Percentiles rank a stretch among this genome's conserved stretches.
These are phyloP conservation scores for Idaea dimidiata DNA, from an alignment of 2,888 invertebrate genomes.

Conservation along the genomic window DNA sequence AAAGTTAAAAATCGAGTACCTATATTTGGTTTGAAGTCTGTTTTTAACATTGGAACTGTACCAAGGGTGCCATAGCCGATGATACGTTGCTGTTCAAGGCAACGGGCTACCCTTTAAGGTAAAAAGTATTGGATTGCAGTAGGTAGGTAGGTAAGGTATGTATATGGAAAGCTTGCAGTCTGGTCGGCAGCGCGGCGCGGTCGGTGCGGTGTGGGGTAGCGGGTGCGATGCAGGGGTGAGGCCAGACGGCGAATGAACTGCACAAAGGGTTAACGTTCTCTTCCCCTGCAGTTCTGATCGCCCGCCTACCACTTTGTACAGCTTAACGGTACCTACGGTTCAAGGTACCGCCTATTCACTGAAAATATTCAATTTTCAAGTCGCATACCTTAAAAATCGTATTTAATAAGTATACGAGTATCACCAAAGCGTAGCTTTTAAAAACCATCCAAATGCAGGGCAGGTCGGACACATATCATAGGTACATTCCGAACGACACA, in stretches of 20 bases:
- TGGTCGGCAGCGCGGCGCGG: conserved; percentile 47
- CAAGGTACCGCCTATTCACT: conserved; percentile 8
- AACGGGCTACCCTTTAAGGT: conserved; percentile 16
- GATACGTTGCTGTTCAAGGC: too few species aligned
- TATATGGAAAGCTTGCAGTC: conserved; percentile 61
- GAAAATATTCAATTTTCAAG: conserved; percentile 8
- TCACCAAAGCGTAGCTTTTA: too few species aligned
- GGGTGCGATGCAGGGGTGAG: conserved; percentile 72
- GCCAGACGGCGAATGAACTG: conserved; percentile 83
- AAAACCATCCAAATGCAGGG: too few species aligned
- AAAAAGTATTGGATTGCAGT: conserved; percentile 64
- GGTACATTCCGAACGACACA: too few species aligned
- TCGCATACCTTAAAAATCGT: too few species aligned
- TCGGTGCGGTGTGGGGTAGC: conserved; percentile 34
- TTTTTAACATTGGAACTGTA: too few species aligned
- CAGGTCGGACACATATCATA: too few species aligned
- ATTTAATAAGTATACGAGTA: too few species aligned
- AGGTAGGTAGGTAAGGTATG: conserved; percentile 17
- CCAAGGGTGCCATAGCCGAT: too few species aligned
- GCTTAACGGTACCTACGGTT: conserved; percentile 38
- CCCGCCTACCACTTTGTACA: conserved; percentile 61
- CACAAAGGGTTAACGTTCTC: conserved; percentile 81
- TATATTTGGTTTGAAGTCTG: too few species aligned
- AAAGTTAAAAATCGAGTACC: too few species aligned
- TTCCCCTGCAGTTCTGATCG: conserved; percentile 77